Base-by-base conservation (phyloP, 2,888 invertebrate genomes). In the Anoplius nigerrimus region DNA sequence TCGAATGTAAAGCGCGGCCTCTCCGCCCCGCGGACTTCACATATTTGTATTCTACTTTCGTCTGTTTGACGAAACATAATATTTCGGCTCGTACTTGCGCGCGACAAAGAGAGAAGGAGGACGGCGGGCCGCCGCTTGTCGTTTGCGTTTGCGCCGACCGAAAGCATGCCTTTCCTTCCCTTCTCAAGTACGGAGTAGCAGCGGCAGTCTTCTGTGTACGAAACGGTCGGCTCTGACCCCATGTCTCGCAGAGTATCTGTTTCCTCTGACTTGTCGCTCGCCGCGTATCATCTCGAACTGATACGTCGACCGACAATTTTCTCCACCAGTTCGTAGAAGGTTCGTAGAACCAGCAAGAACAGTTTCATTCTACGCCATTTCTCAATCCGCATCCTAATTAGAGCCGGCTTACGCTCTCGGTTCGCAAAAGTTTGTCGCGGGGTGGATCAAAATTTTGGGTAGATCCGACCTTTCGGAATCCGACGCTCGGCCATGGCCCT, bases 21-120 rank as follows among this genome's bases (percentile, higher is more conserved):
- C 72, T 82, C 79, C 81, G 75, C 75, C 75, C 76, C 78, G 78
- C 79, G 74, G 76, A 79, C 81, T 79, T 79, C 79, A 84, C 81
- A 83, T 87, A 87, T 87, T 87, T 87, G 86, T 84, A 86, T 85
- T 87, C 84, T 84, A 86, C 87, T 87, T 82, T 83, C 78, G 83
- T 82, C 68, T 86, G 86, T 87, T 87, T 87, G 82, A 79, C 81
- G 86, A 84, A 86, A 86, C 86, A 87, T 85, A 86, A 87, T 86
- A 86, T 86, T 87, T 86, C 86, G 84, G 81, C 82, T 81, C 65
- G 80, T 80, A 79, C 76, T 67, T 68, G 73, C 79, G 74, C 61
- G 76, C 75, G 34, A 34, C 34, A 34, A 72, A 20, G 57, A 70
- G 78, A 72, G 73, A 71, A 67, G 70, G 73, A 78, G 74, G 68